Percentiles rank a stretch among this genome's conserved stretches.
These are phyloP conservation scores for Rhinoderma darwinii DNA, from an alignment of 2,113 vertebrate genomes.

Conservation along the genomic window DNA sequence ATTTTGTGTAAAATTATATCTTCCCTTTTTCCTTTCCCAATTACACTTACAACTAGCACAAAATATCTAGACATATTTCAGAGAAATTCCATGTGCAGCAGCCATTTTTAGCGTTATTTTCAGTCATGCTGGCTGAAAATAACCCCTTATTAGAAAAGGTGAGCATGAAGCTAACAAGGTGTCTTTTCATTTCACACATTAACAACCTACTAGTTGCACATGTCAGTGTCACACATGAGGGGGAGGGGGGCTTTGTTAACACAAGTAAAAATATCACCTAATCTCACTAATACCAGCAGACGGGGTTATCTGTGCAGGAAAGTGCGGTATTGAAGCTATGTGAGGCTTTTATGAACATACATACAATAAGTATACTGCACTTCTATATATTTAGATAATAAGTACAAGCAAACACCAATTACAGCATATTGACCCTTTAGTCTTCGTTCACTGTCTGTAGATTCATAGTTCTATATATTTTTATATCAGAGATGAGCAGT, in stretches of 20 bases:
- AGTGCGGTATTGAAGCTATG: background rate
- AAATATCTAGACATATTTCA: background rate
- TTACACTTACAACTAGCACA: no score
- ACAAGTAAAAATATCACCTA: conserved; percentile 31
- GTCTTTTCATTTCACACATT: conserved; percentile 21
- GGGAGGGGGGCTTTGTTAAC: conserved; percentile 7
- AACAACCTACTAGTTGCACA: conserved; percentile 12
- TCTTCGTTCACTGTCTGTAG: background rate
- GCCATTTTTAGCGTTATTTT: background rate
- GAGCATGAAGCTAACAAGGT: conserved; percentile 26
- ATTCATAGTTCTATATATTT: background rate
- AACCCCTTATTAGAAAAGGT: conserved; percentile 20
- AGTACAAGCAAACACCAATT: background rate
- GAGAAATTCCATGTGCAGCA: background rate
- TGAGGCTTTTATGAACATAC: background rate
- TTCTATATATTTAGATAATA: background rate
- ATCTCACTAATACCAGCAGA: background rate
- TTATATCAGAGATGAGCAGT: background rate
- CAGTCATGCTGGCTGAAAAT: background rate
- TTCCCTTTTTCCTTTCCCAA: background rate
- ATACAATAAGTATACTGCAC: background rate
- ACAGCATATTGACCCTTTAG: background rate
- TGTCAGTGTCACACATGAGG: conserved; percentile 28
- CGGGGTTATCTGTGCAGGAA: no score
- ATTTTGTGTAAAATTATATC: no score